Conservation (phyloP, 2,113 vertebrate species). For the Riparia riparia region DNA sequence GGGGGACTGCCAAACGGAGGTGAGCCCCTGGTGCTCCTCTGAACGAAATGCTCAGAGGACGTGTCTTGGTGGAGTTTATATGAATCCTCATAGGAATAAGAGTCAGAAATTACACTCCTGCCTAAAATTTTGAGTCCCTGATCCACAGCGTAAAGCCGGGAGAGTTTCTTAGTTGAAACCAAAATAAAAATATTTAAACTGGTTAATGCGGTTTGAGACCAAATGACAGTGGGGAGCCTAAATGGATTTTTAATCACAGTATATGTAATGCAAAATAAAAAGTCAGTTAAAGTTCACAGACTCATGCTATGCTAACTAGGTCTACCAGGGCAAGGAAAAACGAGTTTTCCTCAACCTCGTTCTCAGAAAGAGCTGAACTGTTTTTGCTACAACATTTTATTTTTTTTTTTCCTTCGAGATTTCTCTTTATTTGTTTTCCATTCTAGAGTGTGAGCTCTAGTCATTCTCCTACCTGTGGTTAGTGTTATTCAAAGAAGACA, state of each 20-base stretch:
- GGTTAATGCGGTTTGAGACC: background rate
- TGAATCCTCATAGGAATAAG: background rate
- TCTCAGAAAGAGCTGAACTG: constrained; percentile 60
- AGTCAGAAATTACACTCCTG: background rate
- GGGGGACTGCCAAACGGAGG: background rate
- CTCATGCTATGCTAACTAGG: constrained; percentile 25
- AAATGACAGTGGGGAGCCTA: background rate
- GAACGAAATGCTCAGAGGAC: background rate
- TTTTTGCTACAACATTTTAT: background rate
- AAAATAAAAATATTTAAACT: background rate
- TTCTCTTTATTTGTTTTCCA: constrained; percentile 60
- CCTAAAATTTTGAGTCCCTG: background rate
- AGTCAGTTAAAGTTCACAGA: constrained; percentile 61
- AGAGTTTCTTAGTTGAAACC: background rate
- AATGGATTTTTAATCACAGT: constrained; percentile 50
- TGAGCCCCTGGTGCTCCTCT: background rate
- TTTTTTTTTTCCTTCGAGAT: constrained; percentile 15
- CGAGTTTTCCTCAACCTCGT: constrained; percentile 50
- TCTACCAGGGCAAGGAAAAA: constrained; percentile 25
- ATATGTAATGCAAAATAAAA: constrained; percentile 48
- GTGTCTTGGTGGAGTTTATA: background rate
- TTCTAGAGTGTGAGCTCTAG: constrained; percentile 12
- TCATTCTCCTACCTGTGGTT: constrained; percentile 63
- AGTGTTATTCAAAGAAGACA: constrained; percentile 47
- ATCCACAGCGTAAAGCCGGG: background rate